Evolutionary conservation across 1,140 invertebrate genomes (phyloP), one percentile per base, ranked within the genome.

Genomic region (Hypsibius dujardini): DNA sequence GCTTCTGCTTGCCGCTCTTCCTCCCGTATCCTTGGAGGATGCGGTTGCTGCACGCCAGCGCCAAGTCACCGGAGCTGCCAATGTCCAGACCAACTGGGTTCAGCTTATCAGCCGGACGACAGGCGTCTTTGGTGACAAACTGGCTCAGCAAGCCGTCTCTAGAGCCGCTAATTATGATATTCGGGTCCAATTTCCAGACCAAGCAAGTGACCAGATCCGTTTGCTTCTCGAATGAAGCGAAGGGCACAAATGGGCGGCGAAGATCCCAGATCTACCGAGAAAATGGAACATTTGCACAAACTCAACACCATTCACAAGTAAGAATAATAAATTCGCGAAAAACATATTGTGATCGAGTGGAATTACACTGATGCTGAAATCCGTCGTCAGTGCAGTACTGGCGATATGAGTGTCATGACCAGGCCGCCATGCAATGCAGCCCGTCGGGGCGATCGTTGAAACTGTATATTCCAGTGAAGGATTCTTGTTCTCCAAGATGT

Each of bases 391-490:
- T 2, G 91, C 89, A 76, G 88, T 90, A 77, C 88, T 93, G 2
- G 91, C 90, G 74, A 97, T 90, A 74, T 96, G 90, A 81, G 87
- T 88, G 80, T 87, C 90, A 74, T 87, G 84, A 76, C 92, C 87
- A 0, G 93, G 93, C 59, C 93, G 83, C 94, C 94, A 98, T 79
- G 91, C 93, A 14, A 96, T 87, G 74, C 88, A 84, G 0, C 92
- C 90, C 12, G 97, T 91, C 1, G 92, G 92, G 2, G 92, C 92
- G 73, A 96, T 95, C 0, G 92, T 95, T 76, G 92, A 88, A 73
- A 96, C 92, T 0, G 87, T 90, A 76, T 92, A 86, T 76, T 91
- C 88, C 67, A 90, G 81, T 59, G 85, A 85, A 1, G 89, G 87
- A 77, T 88, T 88, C 0, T 42, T 71, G 56, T 85, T 84, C 12